Evolutionary conservation across 2,888 invertebrate genomes (phyloP).

Genomic region (Pterostichus madidus): DNA sequence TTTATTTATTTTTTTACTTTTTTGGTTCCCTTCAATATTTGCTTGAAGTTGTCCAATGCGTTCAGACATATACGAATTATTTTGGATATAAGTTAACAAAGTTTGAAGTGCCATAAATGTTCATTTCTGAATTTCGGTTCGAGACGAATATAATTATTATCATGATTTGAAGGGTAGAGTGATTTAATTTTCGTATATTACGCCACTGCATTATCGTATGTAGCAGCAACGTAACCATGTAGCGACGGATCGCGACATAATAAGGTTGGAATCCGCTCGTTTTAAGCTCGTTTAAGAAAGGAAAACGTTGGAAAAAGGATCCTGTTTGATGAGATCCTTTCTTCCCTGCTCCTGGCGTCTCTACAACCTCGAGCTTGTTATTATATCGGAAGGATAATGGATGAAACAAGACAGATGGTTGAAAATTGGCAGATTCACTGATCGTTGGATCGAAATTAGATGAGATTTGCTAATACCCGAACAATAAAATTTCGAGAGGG

Average conservation of each 20-base stretch:
- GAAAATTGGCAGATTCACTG: not conserved
- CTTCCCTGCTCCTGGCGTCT: not conserved
- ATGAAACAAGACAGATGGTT: constrained; percentile 16
- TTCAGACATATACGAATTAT: no score
- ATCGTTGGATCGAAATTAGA: no score
- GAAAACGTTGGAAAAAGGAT: not conserved
- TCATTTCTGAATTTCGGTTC: no score
- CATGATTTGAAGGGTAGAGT: not conserved
- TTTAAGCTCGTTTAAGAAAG: constrained; percentile 42
- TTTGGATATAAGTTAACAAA: no score
- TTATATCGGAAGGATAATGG: constrained; percentile 31
- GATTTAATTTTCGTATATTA: not conserved
- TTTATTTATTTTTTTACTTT: no score
- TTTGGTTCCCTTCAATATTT: no score
- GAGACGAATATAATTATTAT: no score
- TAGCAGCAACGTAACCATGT: no score
- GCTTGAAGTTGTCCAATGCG: no score
- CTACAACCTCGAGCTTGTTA: constrained; percentile 6
- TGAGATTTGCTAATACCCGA: no score
- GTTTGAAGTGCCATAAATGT: no score
- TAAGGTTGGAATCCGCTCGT: constrained; percentile 27
- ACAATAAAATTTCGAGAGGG: no score
- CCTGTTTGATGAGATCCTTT: constrained; percentile 17
- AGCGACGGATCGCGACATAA: constrained; percentile 12
- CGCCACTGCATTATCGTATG: not conserved